Evolutionary conservation across 2,888 invertebrate genomes (phyloP).

Genomic region (Parelbella ahira): DNA sequence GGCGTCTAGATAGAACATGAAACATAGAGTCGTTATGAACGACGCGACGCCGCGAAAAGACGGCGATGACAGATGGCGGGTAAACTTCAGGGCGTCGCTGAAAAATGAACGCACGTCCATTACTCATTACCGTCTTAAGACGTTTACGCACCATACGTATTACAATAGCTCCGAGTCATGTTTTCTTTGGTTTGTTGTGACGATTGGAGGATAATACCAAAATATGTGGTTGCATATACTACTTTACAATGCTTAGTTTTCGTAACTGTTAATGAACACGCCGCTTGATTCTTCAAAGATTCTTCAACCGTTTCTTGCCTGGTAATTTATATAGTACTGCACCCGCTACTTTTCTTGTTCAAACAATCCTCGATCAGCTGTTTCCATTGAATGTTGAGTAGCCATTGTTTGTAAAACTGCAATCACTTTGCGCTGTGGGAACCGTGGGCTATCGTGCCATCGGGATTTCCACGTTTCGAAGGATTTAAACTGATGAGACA

Average conservation of each 20-base stretch:
- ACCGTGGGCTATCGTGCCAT: slow-evolving; percentile 18
- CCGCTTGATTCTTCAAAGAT: neutral
- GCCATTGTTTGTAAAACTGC: slow-evolving; percentile 25
- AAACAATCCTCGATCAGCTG: slow-evolving; percentile 20
- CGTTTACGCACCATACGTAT: too few species aligned
- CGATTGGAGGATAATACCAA: too few species aligned
- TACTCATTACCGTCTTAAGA: slow-evolving; percentile 38
- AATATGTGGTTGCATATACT: too few species aligned
- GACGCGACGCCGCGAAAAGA: slow-evolving; percentile 14
- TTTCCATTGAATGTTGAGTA: slow-evolving; percentile 25
- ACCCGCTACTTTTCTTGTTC: slow-evolving; percentile 15
- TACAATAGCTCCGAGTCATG: too few species aligned
- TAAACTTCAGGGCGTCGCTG: slow-evolving; percentile 56
- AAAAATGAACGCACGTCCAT: slow-evolving; percentile 54
- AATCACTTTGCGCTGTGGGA: slow-evolving; percentile 24
- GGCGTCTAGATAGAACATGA: slow-evolving; percentile 5
- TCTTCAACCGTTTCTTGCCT: slow-evolving; percentile 3
- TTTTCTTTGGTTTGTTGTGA: too few species aligned
- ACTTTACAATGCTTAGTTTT: too few species aligned
- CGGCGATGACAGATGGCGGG: slow-evolving; percentile 54
- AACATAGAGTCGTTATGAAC: slow-evolving; percentile 12
- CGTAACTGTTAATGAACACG: slow-evolving; percentile 2
- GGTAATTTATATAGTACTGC: slow-evolving; percentile 15
- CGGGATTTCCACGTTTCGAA: slow-evolving; percentile 17
- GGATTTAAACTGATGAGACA: slow-evolving; percentile 17